Evolutionary conservation across 2,888 invertebrate species (phyloP).

Genomic region (Gandaritis pyraliata): DNA sequence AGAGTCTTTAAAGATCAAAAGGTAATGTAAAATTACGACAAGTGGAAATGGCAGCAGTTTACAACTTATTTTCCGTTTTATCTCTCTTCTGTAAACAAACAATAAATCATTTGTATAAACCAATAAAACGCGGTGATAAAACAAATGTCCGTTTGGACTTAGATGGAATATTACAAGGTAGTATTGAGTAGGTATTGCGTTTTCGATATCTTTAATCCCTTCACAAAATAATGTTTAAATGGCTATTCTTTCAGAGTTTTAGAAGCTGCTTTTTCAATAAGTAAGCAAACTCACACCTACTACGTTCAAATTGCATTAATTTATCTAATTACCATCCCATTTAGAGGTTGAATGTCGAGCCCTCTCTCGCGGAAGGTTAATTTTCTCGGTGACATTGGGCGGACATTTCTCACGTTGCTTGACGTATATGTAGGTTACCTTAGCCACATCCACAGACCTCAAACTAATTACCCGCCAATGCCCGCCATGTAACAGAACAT

Average conservation of each 20-base stretch:
- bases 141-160: slow-evolving; percentile 29
- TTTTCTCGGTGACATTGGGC: slow-evolving; percentile 60
- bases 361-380: slow-evolving; percentile 57
- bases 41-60: slow-evolving; percentile 51
- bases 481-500: slow-evolving; percentile 15
- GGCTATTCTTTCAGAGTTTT: background rate
- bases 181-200: slow-evolving; percentile 3
- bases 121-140: slow-evolving; percentile 31
- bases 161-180: slow-evolving; percentile 24
- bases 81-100: slow-evolving; percentile 52
- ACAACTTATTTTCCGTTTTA: slow-evolving; percentile 51
- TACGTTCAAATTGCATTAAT: slow-evolving; percentile 42
- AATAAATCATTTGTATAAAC: slow-evolving; percentile 47
- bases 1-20: slow-evolving; percentile 57
- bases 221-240: slow-evolving; percentile 2
- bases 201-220: slow-evolving; percentile 9
- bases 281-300: slow-evolving; percentile 1
- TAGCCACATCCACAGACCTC: slow-evolving; percentile 45
- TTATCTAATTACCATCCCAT: slow-evolving; percentile 42
- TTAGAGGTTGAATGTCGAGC: slow-evolving; percentile 51
- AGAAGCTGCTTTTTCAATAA: background rate
- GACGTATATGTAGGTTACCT: slow-evolving; percentile 59
- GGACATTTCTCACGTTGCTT: slow-evolving; percentile 54
- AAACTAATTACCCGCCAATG: slow-evolving; percentile 32
- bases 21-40: slow-evolving; percentile 49